phyloP scores from a whole-genome alignment of 2,113 vertebrate species.

The Vicugna pacos region DNA sequence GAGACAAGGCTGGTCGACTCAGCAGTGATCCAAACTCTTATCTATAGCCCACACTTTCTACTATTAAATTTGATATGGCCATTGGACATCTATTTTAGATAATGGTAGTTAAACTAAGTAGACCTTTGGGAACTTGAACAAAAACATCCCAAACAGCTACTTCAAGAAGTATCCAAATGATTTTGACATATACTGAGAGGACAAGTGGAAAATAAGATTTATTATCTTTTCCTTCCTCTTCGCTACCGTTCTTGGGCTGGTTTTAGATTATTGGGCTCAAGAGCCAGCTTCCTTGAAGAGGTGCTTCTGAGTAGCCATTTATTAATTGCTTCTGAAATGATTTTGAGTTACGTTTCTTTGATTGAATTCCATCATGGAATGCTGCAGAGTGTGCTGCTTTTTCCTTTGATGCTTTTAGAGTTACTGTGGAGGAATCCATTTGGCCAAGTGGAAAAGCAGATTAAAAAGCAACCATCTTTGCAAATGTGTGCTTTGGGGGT shows the following conservation, averaged over 20 bases:
- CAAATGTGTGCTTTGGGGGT: slow-evolving; percentile 64
- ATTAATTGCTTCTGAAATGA: slow-evolving; percentile 71
- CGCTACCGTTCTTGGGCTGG: slow-evolving; percentile 49
- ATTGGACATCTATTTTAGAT: slow-evolving; percentile 5
- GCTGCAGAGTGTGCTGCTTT: slow-evolving; percentile 15
- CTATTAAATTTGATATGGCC: neutral
- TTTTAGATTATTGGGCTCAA: slow-evolving; percentile 45
- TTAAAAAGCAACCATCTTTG: slow-evolving; percentile 52
- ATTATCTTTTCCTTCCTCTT: slow-evolving; percentile 26
- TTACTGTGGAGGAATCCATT: slow-evolving; percentile 64
- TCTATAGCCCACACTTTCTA: neutral
- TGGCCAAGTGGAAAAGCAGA: slow-evolving; percentile 54
- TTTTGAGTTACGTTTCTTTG: slow-evolving; percentile 66
- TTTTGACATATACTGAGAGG: slow-evolving; percentile 2
- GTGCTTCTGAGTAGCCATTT: slow-evolving; percentile 57
- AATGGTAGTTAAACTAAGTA: neutral
- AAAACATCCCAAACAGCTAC: neutral
- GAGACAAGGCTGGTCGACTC: neutral
- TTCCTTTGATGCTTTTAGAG: slow-evolving; percentile 66
- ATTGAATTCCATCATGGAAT: slow-evolving; percentile 60
- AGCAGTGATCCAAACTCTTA: neutral
- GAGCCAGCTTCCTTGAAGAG: slow-evolving; percentile 52
- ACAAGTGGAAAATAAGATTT: slow-evolving; percentile 50
- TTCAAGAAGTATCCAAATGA: slow-evolving; percentile 28
- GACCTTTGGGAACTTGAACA: slow-evolving; percentile 18